phyloP scores from a whole-genome alignment of 2,888 invertebrate genomes.

The Papilio elwesi region DNA sequence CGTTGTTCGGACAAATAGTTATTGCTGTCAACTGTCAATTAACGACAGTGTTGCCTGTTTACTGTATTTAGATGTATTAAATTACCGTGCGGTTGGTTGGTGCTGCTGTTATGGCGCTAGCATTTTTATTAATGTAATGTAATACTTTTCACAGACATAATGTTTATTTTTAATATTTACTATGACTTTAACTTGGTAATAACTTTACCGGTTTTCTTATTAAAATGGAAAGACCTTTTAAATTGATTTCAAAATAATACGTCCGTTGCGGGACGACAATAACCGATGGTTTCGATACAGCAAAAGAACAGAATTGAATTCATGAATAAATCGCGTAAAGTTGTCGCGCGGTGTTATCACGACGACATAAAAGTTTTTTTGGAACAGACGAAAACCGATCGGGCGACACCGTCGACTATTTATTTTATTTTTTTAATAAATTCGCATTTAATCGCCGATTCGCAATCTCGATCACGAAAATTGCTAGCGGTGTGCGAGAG shows the following conservation, averaged over 20 bases:
- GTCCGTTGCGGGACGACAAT: slow-evolving; percentile 48
- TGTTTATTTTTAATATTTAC: neutral
- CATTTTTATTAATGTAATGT: neutral
- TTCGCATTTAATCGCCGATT: slow-evolving; percentile 69
- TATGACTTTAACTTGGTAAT: neutral
- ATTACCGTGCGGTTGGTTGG: slow-evolving; percentile 15
- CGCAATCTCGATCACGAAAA: slow-evolving; percentile 73
- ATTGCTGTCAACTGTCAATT: slow-evolving; percentile 41
- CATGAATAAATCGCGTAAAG: slow-evolving; percentile 78
- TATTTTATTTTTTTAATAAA: slow-evolving; percentile 67
- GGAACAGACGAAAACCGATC: slow-evolving; percentile 48
- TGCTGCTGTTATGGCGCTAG: neutral
- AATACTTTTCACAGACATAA: neutral
- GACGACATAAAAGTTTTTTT: slow-evolving; percentile 74
- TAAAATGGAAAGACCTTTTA: slow-evolving; percentile 9
- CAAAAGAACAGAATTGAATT: slow-evolving; percentile 77
- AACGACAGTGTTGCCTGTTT: slow-evolving; percentile 31
- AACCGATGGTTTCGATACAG: slow-evolving; percentile 64
- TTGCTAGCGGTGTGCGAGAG: slow-evolving; percentile 68
- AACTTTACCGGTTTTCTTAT: slow-evolving; percentile 8
- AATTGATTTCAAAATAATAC: slow-evolving; percentile 23
- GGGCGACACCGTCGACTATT: slow-evolving; percentile 56
- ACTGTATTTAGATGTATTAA: slow-evolving; percentile 57
- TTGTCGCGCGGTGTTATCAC: slow-evolving; percentile 67
- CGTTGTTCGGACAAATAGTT: slow-evolving; percentile 41